Evolutionary conservation across 2,113 vertebrate species (phyloP).

Genomic region (Oryzias celebensis): DNA sequence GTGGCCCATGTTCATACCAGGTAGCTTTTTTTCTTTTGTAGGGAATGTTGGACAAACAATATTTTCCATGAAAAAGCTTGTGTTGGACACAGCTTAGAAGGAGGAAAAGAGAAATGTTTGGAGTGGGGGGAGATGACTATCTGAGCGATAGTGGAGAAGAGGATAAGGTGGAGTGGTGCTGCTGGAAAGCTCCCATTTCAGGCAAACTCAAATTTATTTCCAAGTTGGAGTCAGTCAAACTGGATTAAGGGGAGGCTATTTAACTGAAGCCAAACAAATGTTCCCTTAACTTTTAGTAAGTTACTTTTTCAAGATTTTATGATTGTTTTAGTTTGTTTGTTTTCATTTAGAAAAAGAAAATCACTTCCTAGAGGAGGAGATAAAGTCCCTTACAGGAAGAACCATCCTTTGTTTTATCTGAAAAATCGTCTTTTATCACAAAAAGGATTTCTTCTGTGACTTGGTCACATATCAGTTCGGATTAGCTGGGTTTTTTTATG

Average conservation of each 20-base stretch:
- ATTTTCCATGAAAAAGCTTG: constrained; percentile 40
- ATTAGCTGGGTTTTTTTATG: constrained; percentile 26
- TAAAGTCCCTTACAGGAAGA: constrained; percentile 9
- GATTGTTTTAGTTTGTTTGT: constrained; percentile 6
- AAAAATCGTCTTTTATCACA: constrained; percentile 49
- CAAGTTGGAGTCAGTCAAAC: constrained; percentile 40
- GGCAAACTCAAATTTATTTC: constrained; percentile 47
- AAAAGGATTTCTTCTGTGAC: constrained; percentile 36
- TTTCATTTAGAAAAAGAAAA: constrained; percentile 12
- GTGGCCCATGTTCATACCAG: constrained; percentile 48
- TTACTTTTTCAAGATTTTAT: constrained; percentile 38
- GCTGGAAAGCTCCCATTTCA: constrained; percentile 41
- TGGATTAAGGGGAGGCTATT: constrained; percentile 26
- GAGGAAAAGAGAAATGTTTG: constrained; percentile 39
- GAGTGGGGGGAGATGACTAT: constrained; percentile 41
- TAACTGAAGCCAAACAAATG: constrained; percentile 12
- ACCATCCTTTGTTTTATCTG: constrained; percentile 45
- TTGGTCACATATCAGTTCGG: constrained; percentile 42
- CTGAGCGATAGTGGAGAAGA: constrained; percentile 25
- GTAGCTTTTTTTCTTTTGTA: constrained; percentile 40
- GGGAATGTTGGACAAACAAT: constrained; percentile 34
- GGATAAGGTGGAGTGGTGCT: constrained; percentile 8
- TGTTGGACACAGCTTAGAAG: constrained; percentile 14
- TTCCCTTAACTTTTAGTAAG: constrained; percentile 28
- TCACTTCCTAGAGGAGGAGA: neutral